Conservation (phyloP, 2,113 vertebrate genomes). For the Muntiacus reevesi region DNA sequence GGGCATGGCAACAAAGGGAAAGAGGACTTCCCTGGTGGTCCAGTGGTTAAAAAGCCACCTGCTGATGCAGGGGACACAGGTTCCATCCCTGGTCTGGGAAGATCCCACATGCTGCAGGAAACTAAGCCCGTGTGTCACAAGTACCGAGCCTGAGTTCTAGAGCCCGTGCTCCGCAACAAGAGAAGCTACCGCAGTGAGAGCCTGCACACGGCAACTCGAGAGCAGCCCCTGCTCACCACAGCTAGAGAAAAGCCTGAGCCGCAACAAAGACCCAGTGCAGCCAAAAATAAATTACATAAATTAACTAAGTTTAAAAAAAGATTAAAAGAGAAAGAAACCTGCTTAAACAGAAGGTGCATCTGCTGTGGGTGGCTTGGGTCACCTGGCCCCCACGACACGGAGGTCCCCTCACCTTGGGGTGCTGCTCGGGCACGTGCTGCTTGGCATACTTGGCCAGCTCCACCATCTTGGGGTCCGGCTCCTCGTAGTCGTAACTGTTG, state of each 20-base stretch:
- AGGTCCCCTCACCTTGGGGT: slow-evolving; percentile 89
- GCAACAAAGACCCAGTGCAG: not conserved
- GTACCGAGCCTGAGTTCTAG: not conserved
- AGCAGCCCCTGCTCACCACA: not conserved
- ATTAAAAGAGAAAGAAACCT: not conserved
- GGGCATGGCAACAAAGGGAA: not conserved
- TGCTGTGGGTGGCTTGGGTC: fast-evolving
- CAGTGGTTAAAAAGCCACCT: not conserved
- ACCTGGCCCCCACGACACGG: fast-evolving
- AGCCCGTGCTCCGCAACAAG: not conserved
- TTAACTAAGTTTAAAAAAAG: not conserved
- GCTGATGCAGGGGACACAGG: not conserved
- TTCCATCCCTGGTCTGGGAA: not conserved
- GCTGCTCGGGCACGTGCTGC: slow-evolving; percentile 96
- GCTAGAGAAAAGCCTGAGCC: not conserved
- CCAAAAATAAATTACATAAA: not conserved
- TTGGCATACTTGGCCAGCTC: slow-evolving; percentile 98
- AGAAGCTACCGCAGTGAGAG: not conserved
- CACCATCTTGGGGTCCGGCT: slow-evolving; percentile 95
- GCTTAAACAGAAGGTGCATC: fast-evolving
- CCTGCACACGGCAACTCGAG: not conserved
- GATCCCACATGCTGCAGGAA: not conserved
- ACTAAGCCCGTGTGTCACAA: fast-evolving
- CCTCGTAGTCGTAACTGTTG: slow-evolving; percentile 95
- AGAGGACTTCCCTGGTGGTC: not conserved